Base-by-base conservation (phyloP, 2,888 invertebrate species). In the Chymomyza procnemis region DNA sequence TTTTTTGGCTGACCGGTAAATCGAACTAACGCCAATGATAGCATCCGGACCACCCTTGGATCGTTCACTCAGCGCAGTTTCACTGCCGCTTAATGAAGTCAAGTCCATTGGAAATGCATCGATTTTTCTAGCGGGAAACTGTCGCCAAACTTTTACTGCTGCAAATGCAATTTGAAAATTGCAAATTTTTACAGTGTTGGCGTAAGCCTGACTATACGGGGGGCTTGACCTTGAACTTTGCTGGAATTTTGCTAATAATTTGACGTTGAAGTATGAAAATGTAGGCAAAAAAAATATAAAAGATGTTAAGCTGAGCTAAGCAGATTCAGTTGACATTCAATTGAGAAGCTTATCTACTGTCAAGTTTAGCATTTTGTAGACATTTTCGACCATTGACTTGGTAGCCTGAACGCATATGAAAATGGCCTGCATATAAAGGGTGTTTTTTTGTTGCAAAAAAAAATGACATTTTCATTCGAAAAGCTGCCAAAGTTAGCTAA, bases 41-140 rank as follows among this genome's bases (percentile, higher is more conserved):
- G 50, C 70, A 63, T 62, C 75, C 70, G 75, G 67, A 67, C 66
- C 65, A 16, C 55, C 65, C 60, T 61, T 41, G 34, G 34, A 41
- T 18, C 50, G 4, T 3, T 30, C 14, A 16, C 63, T 21, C 26
- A 30, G 62, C 67, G 67, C 69, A 86, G 74, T 76, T 85, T 85
- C 73, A 75, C 78, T 65, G 64, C 57, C 73, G 69, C 76, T 74
- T 85, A 87, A 86, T 82, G 84, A 83, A 82, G 81, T 87, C 58
- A 56, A 74, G 75, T 83, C 67, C 66, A 86, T 84, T 78, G 30
- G 67, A 80, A 86, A 66, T 86, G 84, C 84, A 82, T 86, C 67
- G 84, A 87, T 85, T 83, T 80, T 64, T 41, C 34, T 41, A n/a
- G n/a, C 9, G 12, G 34, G 6, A 3, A 41, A 5, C 34, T 41